These are phyloP conservation scores for Prietella phreatophila DNA, from an alignment of 2,113 vertebrate species.

Conservation along the genomic window DNA sequence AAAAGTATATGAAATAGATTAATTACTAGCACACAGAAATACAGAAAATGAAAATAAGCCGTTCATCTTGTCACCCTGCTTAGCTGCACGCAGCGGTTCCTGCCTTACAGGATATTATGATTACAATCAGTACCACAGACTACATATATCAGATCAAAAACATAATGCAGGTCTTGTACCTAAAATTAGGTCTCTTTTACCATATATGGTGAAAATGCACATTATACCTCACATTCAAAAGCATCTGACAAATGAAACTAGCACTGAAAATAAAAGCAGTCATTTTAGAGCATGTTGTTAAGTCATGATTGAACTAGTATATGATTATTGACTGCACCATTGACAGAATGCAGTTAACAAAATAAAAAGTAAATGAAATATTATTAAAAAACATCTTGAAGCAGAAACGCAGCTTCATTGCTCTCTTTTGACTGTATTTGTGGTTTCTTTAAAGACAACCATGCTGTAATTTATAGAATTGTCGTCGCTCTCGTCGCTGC, in stretches of 20 bases:
- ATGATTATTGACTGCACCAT: not conserved
- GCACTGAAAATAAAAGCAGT: not conserved
- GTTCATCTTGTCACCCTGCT: slow-evolving; percentile 1
- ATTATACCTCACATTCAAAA: not conserved
- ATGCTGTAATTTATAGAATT: slow-evolving; percentile 33
- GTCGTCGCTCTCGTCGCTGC: slow-evolving; percentile 17
- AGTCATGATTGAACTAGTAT: not conserved
- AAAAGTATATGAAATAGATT: not conserved
- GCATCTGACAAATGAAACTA: not conserved
- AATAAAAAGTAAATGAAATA: not conserved
- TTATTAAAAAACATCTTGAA: no score
- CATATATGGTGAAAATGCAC: not conserved
- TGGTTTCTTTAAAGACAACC: slow-evolving; percentile 36
- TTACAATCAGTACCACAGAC: slow-evolving; percentile 4
- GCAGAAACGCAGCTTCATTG: not conserved
- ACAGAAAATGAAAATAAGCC: slow-evolving; percentile 7
- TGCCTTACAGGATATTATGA: slow-evolving; percentile 49
- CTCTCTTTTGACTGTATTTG: not conserved
- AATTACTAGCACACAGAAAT: not conserved
- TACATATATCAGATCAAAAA: not conserved
- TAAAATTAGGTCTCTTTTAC: not conserved
- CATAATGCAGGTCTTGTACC: not conserved
- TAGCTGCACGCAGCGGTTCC: slow-evolving; percentile 28
- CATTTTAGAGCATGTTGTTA: not conserved
- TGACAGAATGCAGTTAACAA: not conserved